Conservation (phyloP, 2,888 invertebrate species). For the Drosophila planitibia region DNA sequence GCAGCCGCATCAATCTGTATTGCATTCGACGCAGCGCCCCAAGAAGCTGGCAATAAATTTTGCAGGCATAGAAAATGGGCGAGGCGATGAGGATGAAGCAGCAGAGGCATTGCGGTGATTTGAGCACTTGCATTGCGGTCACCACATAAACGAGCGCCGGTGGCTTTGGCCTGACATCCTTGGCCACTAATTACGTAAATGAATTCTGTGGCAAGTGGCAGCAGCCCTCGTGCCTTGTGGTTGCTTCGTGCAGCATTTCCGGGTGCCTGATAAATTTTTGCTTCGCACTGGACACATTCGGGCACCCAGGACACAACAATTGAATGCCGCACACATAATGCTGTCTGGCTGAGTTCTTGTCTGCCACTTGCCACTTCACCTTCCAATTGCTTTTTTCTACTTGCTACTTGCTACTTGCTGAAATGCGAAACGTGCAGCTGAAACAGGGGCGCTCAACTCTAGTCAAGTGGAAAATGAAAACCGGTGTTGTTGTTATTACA, state of each 20-base stretch:
- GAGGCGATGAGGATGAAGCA: background rate
- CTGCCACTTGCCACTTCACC: constrained; percentile 22
- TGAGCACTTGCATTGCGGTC: constrained; percentile 67
- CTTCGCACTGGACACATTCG: constrained; percentile 29
- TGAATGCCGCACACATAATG: constrained; percentile 58
- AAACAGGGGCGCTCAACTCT: constrained; percentile 61
- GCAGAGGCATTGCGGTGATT: constrained; percentile 60
- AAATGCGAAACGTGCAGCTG: constrained; percentile 71
- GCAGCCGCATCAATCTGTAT: constrained; percentile 21
- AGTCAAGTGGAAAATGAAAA: constrained; percentile 78
- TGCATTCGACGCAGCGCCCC: constrained; percentile 25
- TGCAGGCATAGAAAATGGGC: constrained; percentile 10
- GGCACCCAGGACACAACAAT: constrained; percentile 56
- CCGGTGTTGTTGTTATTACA: constrained; percentile 53
- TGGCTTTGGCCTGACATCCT: constrained; percentile 39
- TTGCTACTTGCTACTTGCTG: constrained; percentile 71
- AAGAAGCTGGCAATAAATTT: constrained; percentile 50
- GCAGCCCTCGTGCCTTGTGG: constrained; percentile 28
- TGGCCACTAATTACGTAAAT: constrained; percentile 78
- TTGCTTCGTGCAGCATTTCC: constrained; percentile 43
- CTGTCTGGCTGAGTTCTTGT: constrained; percentile 58
- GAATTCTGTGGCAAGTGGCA: constrained; percentile 61
- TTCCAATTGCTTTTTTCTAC: constrained; percentile 14
- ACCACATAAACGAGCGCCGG: constrained; percentile 42
- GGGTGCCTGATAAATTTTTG: constrained; percentile 67